phyloP scores from a whole-genome alignment of 1,140 invertebrate genomes.

The Antheraea pernyi region DNA sequence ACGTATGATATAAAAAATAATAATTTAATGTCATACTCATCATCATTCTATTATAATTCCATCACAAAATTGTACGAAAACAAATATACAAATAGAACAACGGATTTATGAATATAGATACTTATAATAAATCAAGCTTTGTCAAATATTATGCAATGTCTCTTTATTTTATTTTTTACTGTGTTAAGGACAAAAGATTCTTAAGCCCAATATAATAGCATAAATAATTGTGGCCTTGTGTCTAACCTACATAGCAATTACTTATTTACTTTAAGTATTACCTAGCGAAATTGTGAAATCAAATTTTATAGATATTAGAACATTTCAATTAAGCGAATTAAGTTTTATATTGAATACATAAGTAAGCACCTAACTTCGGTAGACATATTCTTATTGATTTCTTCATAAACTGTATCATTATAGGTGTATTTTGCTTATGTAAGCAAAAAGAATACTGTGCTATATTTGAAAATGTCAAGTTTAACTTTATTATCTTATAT shows the following conservation, averaged over 20 bases:
- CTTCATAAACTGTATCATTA: too few relatives aligned
- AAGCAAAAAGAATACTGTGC: too few relatives aligned
- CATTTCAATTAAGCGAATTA: constrained; percentile 4
- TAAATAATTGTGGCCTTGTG: constrained; percentile 11
- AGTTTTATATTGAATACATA: constrained; percentile 2
- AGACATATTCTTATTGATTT: too few relatives aligned
- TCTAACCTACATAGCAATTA: constrained; percentile 13
- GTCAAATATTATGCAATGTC: neutral
- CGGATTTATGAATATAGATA: neutral
- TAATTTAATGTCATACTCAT: too few relatives aligned
- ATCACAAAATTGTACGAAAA: too few relatives aligned
- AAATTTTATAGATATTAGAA: constrained; percentile 6
- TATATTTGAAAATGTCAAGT: too few relatives aligned
- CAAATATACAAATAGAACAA: too few relatives aligned
- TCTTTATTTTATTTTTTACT: neutral
- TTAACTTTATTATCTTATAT: too few relatives aligned
- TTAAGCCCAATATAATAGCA: constrained; percentile 5
- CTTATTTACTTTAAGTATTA: constrained; percentile 4
- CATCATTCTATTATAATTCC: too few relatives aligned
- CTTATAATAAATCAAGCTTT: neutral
- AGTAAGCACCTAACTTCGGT: neutral
- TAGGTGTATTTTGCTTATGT: too few relatives aligned
- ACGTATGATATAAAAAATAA: too few relatives aligned
- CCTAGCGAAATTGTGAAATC: constrained; percentile 10
- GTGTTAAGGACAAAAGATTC: neutral